Conservation (phyloP, 2,888 invertebrate genomes). For the Sipha maydis region DNA sequence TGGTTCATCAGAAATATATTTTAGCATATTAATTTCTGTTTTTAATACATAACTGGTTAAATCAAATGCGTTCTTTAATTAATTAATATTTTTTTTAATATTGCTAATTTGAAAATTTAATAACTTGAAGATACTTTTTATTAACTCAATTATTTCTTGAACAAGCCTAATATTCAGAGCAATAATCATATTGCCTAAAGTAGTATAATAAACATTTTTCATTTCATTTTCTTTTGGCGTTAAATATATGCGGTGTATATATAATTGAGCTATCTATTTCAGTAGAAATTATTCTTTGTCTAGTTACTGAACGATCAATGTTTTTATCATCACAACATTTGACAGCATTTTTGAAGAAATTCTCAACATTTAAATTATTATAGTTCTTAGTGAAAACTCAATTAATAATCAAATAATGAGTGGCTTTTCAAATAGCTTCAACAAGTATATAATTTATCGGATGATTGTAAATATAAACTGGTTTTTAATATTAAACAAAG, state of each 20-base stretch:
- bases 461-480: neutral
- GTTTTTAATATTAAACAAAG: conserved; percentile 8
- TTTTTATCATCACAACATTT: too few relatives aligned
- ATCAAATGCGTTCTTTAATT: neutral
- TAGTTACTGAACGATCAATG: too few relatives aligned
- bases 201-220: too few relatives aligned
- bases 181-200: too few relatives aligned
- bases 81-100: neutral
- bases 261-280: too few relatives aligned
- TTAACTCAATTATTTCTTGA: neutral
- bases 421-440: neutral
- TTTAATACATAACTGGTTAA: neutral
- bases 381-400: neutral
- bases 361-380: neutral
- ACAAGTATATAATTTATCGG: neutral
- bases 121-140: neutral
- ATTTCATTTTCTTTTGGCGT: too few relatives aligned
- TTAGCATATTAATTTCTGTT: neutral
- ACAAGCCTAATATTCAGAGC: neutral
- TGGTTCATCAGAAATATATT: neutral
- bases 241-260: too few relatives aligned
- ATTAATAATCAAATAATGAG: too few relatives aligned
- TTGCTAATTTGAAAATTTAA: neutral
- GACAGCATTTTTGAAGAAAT: neutral
- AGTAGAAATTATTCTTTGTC: too few relatives aligned